Conservation (phyloP, 2,113 vertebrate species). For the Parotia lawesii region DNA sequence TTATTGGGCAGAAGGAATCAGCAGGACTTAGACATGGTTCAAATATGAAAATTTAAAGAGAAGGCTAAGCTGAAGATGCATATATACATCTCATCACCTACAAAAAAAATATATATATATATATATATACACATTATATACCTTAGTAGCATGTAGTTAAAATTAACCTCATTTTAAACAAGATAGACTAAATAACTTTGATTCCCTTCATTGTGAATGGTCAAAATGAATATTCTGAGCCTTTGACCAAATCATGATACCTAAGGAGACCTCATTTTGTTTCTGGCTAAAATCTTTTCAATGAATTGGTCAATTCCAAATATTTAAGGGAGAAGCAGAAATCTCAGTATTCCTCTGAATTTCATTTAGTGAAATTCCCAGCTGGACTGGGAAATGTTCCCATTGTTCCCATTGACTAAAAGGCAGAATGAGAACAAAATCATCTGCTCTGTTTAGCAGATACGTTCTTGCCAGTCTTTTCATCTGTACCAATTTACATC, state of each 20-base stretch:
- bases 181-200: background rate
- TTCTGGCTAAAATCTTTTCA: background rate
- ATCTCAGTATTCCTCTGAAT: background rate
- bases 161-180: background rate
- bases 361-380: background rate
- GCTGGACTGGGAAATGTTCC: background rate
- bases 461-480: background rate
- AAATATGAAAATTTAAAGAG: background rate
- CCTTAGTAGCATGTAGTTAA: background rate
- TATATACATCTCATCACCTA: background rate
- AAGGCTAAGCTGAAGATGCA: background rate
- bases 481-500: background rate
- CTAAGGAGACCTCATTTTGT: background rate
- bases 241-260: background rate
- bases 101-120: no score
- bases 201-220: accelerated
- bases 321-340: background rate
- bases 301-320: background rate
- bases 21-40: background rate
- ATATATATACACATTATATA: background rate
- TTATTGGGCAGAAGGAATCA: background rate
- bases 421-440: background rate
- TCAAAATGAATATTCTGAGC: background rate
- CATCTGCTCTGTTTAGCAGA: background rate
- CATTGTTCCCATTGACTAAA: background rate